A percentile compares a stretch with the other conserved stretches of the same genome.
Conservation (phyloP, 1,140 invertebrate genomes). For the Pachypeltis micranthus region DNA sequence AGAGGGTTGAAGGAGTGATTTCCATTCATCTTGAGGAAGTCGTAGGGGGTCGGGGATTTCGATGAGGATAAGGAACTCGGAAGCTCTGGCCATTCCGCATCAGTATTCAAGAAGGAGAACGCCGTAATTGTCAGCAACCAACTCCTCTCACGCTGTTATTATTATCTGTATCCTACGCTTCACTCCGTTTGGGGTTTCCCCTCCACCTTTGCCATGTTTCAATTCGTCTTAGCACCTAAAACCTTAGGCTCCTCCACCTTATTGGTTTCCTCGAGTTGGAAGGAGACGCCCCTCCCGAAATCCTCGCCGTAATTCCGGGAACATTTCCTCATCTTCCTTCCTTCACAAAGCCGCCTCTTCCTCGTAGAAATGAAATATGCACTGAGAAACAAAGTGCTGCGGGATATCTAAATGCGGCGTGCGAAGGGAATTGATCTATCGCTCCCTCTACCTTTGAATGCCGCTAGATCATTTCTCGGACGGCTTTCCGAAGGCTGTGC, state of each 20-base stretch:
- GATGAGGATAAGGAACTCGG: neutral
- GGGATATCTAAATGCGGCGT: too few relatives aligned
- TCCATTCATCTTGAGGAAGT: conserved; percentile 7
- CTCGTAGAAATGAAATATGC: neutral
- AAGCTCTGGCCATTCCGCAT: neutral
- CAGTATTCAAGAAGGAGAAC: neutral
- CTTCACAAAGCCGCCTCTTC: neutral
- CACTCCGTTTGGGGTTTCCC: neutral
- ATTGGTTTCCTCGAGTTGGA: conserved; percentile 4
- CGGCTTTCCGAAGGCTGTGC: too few relatives aligned
- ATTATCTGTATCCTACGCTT: conserved; percentile 3
- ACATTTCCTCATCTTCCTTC: neutral
- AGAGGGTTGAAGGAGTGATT: neutral
- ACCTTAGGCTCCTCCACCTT: neutral
- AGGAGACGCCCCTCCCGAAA: neutral
- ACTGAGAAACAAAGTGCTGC: neutral
- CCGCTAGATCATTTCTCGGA: too few relatives aligned
- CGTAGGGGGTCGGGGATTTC: neutral
- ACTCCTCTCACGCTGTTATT: conserved; percentile 7
- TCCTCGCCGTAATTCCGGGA: neutral
- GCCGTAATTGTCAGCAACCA: conserved; percentile 5
- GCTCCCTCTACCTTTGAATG: too few relatives aligned
- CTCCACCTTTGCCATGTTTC: neutral
- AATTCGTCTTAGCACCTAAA: conserved; percentile 4
- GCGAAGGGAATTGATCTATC: too few relatives aligned